Conservation (phyloP, 2,888 invertebrate genomes). For the Unio delphinus region DNA sequence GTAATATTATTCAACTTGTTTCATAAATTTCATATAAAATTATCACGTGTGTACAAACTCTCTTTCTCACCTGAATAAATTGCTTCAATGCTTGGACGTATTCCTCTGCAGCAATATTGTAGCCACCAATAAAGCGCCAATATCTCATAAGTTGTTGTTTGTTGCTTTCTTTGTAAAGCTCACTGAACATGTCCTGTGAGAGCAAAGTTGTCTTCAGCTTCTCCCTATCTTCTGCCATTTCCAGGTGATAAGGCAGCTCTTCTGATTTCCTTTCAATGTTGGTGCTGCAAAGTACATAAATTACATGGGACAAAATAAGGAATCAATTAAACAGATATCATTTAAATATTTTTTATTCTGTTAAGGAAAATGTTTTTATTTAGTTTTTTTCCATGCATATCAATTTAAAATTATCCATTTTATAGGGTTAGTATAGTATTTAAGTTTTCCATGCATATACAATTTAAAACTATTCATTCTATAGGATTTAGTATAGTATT, state of each 20-base stretch:
- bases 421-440: no score
- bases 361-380: no score
- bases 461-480: no score
- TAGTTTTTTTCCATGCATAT: no score
- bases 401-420: no score
- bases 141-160: conserved; percentile 45
- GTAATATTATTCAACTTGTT: no score
- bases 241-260: conserved; percentile 46
- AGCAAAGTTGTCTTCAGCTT: conserved; percentile 31
- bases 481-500: no score
- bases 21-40: no score
- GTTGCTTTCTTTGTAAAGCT: conserved; percentile 33
- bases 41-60: not conserved
- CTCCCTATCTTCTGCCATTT: conserved; percentile 22
- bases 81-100: conserved; percentile 23
- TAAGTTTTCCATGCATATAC: no score
- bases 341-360: no score
- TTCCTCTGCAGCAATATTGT: conserved; percentile 29
- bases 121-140: conserved; percentile 46
- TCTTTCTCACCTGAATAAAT: conserved; percentile 18
- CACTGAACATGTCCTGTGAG: conserved; percentile 34
- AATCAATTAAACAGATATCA: no score
- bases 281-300: conserved; percentile 17
- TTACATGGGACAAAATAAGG: no score
- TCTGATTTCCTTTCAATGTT: conserved; percentile 41